phyloP scores from a whole-genome alignment of 2,797 vertebrate species.

The Scyliorhinus canicula region DNA sequence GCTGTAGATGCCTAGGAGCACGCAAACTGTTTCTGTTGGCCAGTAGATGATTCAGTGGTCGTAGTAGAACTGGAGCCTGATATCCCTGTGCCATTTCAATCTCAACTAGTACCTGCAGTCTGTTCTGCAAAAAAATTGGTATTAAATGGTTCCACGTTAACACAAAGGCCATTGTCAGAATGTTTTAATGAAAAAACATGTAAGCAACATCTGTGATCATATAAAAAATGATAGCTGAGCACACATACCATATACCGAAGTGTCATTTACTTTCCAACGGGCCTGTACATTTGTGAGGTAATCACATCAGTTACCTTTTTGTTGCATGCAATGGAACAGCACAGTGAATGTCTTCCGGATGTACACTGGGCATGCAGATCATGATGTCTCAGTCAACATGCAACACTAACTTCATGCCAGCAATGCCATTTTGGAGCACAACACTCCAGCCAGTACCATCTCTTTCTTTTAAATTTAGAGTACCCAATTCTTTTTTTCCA shows the following conservation, averaged over 20 bases:
- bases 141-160: neutral
- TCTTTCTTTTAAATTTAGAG: no score
- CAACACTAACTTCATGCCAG: no score
- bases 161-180: neutral
- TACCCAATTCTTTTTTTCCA: no score
- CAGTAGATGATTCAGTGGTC: neutral
- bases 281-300: no score
- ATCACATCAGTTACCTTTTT: no score
- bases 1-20: neutral
- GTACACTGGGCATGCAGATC: no score
- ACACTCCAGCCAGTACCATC: no score
- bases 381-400: no score
- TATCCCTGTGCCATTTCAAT: neutral
- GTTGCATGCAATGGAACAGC: no score
- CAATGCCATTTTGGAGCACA: no score
- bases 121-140: no score
- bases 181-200: neutral
- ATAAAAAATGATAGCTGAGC: neutral
- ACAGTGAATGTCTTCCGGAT: no score
- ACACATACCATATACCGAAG: neutral
- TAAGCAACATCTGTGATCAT: neutral
- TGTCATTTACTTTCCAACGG: neutral
- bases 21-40: neutral
- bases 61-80: neutral
- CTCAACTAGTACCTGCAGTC: neutral